Base-by-base conservation (phyloP, 2,113 vertebrate genomes). In the Misgurnus mizolepis region DNA sequence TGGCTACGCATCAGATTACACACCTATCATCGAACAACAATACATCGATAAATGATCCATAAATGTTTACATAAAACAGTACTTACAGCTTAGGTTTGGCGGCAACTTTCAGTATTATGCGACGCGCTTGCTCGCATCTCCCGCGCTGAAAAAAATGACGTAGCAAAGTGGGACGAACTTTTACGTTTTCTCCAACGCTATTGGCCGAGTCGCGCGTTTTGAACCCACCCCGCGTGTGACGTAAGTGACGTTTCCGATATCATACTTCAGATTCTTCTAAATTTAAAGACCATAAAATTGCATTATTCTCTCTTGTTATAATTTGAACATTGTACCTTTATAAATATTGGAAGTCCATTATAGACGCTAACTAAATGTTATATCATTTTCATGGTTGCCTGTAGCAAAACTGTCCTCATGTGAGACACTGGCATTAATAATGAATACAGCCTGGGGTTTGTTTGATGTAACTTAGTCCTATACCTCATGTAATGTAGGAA, bases 101-200 rank as follows among this genome's bases (percentile, higher is more conserved):
- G 84, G 81, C 60, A 79, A 71, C 7, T 55, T 12, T 77, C 62
- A 18, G 12, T 8, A 73, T 73, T 40, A 45, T 67, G 53, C 39
- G 22, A 6, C 47, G 50, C 71, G 27, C 56, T 47, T 18, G 49
- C 75, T 76, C 60, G 22, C n/a, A 45, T 76, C 67, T 81, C 80
- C 79, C 80, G 82, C 84, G 84, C 84, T 80, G 69, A 60, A 76
- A 34, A 39, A 67, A n/a, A 67, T 81, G 84, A 85, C 82, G 84
- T 83, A 0, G 1, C 18, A 68, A 72, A 60, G 50, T 58, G 73
- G 84, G 84, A 45, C 9, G 61, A 3, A 39, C 27, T 4, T 71
- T 0, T 0, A 5, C 1, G 1, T 39, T 27, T 75, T 49, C 34
- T 15, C 5, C 41, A 22, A n/a, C 49, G 11, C 76, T 70, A 85